Evolutionary conservation across 2,888 invertebrate genomes (phyloP), one percentile per base, ranked within the genome.

Genomic region (Phragmatobia fuliginosa): DNA sequence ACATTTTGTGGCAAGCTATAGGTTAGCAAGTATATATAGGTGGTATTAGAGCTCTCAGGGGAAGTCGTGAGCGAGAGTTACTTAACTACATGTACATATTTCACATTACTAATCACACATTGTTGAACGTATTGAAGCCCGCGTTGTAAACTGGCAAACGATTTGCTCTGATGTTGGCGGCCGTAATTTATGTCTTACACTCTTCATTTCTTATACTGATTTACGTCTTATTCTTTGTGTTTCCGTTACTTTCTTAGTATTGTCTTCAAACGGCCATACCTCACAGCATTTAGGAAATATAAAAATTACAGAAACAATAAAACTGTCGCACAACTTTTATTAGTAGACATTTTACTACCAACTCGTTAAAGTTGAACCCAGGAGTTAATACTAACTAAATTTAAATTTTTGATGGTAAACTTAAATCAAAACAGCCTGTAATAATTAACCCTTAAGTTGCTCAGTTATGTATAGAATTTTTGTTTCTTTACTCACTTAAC

Each of bases 401-500:
- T 64, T 49, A 64, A 64, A 64, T 71, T 64, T 71, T 64, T 60
- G 58, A 67, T 67, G 58, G 64, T 64, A 25, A 56, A 71, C 64
- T 71, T 21, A 73, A 77, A 73, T 75, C 72, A 75, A 72, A 75
- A 49, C 70, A 58, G 71, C 32, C 60, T 64, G 52, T n/a, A 56
- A 58, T 73, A 80, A 81, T 79, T 78, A 76, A 75, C 74, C 49
- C 21, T 52, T 78, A 78, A 81, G 63, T 78, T 69, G 75, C 72
- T 73, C 62, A 67, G 67, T 73, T 75, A 77, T 76, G 71, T 75
- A 74, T 70, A 73, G 74, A 78, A 77, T 86, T 86, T 88, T 82
- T 84, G 82, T 83, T 85, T 83, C 81, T 82, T 83, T 80, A 72
- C 81, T 82, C 79, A 85, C 81, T 85, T 88, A 88, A 83, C 83